Evolutionary conservation across 2,888 invertebrate genomes (phyloP).

Genomic region (Ormyrus labotus): DNA sequence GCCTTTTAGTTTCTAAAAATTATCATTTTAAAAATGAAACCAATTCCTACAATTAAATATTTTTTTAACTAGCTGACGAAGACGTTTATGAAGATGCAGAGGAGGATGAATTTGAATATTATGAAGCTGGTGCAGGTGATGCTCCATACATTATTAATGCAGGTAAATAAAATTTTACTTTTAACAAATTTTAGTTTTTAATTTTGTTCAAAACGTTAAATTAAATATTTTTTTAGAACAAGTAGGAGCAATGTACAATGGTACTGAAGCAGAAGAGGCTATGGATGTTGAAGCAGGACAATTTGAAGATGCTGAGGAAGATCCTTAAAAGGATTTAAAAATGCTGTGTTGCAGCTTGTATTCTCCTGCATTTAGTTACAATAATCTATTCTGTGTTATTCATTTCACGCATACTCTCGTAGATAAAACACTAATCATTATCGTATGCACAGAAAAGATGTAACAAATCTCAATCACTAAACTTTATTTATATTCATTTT

Average conservation of each 20-base stretch:
- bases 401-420: conserved; percentile 64
- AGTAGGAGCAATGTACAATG: conserved; percentile 73
- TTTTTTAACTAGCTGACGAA: conserved; percentile 74
- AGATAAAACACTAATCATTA: conserved; percentile 64
- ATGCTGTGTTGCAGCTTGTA: conserved; percentile 60
- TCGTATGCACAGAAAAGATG: conserved; percentile 60
- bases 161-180: conserved; percentile 62
- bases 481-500: conserved; percentile 75
- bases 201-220: conserved; percentile 11
- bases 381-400: conserved; percentile 63
- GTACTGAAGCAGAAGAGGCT: conserved; percentile 74
- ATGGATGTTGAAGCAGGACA: conserved; percentile 77
- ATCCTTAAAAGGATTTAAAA: conserved; percentile 67
- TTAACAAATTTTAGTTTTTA: not conserved
- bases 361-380: conserved; percentile 70
- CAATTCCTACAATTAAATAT: not conserved
- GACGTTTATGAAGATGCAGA: conserved; percentile 77
- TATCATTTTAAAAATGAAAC: no score
- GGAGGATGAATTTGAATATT: conserved; percentile 75
- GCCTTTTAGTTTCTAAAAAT: no score
- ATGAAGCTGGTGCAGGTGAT: conserved; percentile 76
- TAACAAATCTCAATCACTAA: conserved; percentile 65
- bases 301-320: conserved; percentile 80
- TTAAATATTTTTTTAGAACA: conserved; percentile 66
- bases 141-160: conserved; percentile 70